These are phyloP conservation scores for Athalia circularis DNA, from an alignment of 2,888 invertebrate genomes.

Conservation along the genomic window DNA sequence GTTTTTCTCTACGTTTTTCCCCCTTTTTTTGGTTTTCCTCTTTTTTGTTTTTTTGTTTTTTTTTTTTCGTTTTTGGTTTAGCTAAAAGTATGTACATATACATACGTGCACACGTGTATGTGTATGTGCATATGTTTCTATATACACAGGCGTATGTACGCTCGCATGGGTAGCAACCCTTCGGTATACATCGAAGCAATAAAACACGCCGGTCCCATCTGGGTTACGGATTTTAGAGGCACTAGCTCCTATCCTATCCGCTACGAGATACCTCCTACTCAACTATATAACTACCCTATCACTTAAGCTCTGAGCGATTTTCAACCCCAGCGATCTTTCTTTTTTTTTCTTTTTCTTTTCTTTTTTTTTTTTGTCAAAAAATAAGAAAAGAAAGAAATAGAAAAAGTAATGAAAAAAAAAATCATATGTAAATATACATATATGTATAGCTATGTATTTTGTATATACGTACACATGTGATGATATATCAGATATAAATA, in stretches of 20 bases:
- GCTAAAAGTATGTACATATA: conserved; percentile 27
- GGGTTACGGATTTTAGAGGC: conserved; percentile 70
- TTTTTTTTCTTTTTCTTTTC: background rate
- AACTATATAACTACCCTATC: conserved; percentile 55
- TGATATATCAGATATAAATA: no score
- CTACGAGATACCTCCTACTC: conserved; percentile 23
- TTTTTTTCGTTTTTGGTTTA: background rate
- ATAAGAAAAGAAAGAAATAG: no score
- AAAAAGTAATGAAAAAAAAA: no score
- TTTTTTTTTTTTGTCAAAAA: background rate
- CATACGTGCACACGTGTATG: background rate
- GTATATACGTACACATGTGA: no score
- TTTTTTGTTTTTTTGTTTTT: no score
- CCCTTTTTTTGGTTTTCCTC: no score
- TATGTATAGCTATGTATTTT: no score
- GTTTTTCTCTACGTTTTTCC: no score
- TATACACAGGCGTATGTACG: background rate
- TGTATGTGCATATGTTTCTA: background rate
- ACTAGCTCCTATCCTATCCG: conserved; percentile 61
- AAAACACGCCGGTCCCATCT: conserved; percentile 72
- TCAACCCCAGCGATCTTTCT: conserved; percentile 49
- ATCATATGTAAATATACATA: no score
- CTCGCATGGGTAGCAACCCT: conserved; percentile 26
- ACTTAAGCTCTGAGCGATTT: conserved; percentile 62
- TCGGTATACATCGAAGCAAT: conserved; percentile 61